Percentiles rank a stretch among this genome's conserved stretches.
These are phyloP conservation scores for Mus minutoides DNA, from an alignment of 2,797 vertebrate species.

Conservation along the genomic window DNA sequence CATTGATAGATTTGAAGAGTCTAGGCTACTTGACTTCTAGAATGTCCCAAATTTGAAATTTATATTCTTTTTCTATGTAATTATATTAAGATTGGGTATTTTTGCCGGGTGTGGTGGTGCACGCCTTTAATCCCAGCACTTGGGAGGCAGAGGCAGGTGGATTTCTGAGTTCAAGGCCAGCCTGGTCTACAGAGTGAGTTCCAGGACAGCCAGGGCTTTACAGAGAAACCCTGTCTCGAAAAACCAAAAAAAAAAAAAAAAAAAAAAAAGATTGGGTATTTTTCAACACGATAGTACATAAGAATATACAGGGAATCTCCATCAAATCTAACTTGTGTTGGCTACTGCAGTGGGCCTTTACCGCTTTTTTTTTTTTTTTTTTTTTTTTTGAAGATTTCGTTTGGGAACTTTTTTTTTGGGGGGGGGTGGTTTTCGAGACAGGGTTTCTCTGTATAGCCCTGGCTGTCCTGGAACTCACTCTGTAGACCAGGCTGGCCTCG, in stretches of 20 bases:
- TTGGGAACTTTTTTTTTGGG: not conserved
- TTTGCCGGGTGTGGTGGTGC: no score
- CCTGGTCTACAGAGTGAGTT: no score
- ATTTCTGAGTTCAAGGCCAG: no score
- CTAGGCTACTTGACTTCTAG: not conserved
- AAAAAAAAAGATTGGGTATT: conserved; percentile 21
- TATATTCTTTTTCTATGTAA: conserved; percentile 37
- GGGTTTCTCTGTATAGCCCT: no score
- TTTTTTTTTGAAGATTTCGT: not conserved
- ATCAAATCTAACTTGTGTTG: conserved; percentile 14
- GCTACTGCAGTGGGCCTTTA: not conserved
- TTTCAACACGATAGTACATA: conserved; percentile 17
- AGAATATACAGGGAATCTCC: not conserved
- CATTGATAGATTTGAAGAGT: conserved; percentile 35
- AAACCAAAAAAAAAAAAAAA: no score
- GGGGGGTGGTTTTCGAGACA: no score
- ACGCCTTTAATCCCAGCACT: no score
- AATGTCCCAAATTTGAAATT: not conserved
- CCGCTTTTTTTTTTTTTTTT: not conserved
- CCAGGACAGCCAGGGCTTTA: no score
- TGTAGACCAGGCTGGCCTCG: no score
- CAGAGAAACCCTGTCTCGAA: no score
- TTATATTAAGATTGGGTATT: not conserved
- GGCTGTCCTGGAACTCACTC: no score
- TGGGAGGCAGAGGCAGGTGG: no score